These are phyloP conservation scores for Salpingus planirostris DNA, from an alignment of 2,888 invertebrate genomes.

Conservation along the genomic window DNA sequence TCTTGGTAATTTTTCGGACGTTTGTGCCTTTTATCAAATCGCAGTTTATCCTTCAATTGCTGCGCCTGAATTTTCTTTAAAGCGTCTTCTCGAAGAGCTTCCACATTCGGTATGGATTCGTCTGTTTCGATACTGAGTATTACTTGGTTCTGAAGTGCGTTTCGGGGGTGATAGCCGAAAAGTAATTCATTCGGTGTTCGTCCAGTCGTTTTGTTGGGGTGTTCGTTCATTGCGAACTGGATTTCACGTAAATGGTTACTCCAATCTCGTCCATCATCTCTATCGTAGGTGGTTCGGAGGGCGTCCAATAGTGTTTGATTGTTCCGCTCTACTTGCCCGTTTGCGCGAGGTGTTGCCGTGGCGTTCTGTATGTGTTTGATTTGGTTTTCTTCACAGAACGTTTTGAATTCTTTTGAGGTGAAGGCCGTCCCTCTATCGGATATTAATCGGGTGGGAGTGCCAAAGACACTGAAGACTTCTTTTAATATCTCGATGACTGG, in stretches of 20 bases:
- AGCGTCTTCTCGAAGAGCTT: too few species aligned
- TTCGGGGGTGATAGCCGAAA: not conserved
- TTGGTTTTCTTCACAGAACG: conserved; percentile 4
- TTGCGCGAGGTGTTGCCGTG: conserved; percentile 13
- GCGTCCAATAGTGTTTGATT: conserved; percentile 4
- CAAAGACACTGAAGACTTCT: conserved; percentile 4
- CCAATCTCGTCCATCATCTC: conserved; percentile 1
- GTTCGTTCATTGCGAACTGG: not conserved
- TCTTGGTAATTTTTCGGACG: too few species aligned
- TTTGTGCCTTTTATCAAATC: too few species aligned
- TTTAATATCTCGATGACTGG: not conserved
- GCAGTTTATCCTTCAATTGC: too few species aligned
- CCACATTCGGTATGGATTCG: not conserved
- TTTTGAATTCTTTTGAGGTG: conserved; percentile 6
- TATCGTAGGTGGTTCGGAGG: conserved; percentile 3
- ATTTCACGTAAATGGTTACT: not conserved
- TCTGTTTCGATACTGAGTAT: not conserved
- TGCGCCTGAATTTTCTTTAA: too few species aligned
- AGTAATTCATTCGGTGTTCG: not conserved
- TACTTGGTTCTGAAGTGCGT: not conserved
- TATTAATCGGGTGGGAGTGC: conserved; percentile 2
- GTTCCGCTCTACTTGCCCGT: conserved; percentile 12
- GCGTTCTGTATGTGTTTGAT: conserved; percentile 7
- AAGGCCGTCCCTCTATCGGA: conserved; percentile 9
- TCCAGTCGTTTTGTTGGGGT: not conserved